Conservation (phyloP, 1,140 invertebrate genomes). For the Bemisia tabaci region DNA sequence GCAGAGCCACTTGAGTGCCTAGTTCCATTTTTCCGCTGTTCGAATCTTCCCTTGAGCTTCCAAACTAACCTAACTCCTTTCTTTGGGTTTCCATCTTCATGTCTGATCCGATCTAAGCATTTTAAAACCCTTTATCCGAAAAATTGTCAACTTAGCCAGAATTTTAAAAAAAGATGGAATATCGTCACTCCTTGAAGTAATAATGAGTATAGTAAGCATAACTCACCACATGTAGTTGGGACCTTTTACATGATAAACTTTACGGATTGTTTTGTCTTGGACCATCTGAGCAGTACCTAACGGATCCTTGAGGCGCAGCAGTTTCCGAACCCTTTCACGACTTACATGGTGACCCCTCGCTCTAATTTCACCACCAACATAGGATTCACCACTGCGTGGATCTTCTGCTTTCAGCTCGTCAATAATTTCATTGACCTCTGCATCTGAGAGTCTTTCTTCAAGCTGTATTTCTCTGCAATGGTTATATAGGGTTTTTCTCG, state of each 20-base stretch:
- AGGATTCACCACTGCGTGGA: background rate
- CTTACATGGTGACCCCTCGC: background rate
- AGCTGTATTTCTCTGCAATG: background rate
- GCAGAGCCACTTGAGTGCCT: too few relatives aligned
- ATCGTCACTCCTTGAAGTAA: background rate
- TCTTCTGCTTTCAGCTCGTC: background rate
- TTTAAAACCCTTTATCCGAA: too few relatives aligned
- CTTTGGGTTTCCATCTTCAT: too few relatives aligned
- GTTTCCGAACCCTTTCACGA: background rate
- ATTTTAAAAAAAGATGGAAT: too few relatives aligned
- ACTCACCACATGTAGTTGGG: background rate
- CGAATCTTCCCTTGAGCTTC: too few relatives aligned
- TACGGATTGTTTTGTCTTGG: background rate
- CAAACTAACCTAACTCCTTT: too few relatives aligned
- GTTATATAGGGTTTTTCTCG: background rate
- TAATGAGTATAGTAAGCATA: background rate
- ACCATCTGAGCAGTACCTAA: background rate
- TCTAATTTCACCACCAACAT: background rate
- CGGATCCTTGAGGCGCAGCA: background rate
- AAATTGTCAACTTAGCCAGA: too few relatives aligned
- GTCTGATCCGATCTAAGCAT: too few relatives aligned
- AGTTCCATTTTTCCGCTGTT: too few relatives aligned
- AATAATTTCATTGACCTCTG: background rate
- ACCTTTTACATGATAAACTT: background rate
- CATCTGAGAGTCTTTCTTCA: background rate